phyloP scores from a whole-genome alignment of 1,140 invertebrate genomes.

The Heliconius congener region DNA sequence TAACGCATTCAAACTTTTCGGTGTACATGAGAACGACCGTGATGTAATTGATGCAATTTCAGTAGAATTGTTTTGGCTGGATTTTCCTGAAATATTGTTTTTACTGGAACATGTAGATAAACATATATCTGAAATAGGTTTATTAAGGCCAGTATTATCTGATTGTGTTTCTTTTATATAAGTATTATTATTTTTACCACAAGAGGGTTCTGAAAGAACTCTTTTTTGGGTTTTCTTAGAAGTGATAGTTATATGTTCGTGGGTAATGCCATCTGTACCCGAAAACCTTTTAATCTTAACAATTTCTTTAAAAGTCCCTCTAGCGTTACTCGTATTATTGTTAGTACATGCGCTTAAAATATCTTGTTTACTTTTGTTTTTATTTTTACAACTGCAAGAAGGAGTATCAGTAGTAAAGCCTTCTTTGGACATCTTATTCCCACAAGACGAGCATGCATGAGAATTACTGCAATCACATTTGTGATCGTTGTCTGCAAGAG shows the following conservation, averaged over 20 bases:
- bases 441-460: constrained; percentile 1
- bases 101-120: neutral
- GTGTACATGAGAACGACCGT: neutral
- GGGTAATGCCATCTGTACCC: constrained; percentile 46
- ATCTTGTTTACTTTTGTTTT: constrained; percentile 19
- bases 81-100: neutral
- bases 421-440: neutral
- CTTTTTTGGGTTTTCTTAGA: constrained; percentile 45
- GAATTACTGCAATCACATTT: neutral
- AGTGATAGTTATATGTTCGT: constrained; percentile 48
- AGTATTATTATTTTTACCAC: neutral
- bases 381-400: constrained; percentile 13
- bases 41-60: neutral
- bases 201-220: neutral
- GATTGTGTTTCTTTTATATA: constrained; percentile 12
- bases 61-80: neutral
- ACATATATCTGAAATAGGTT: neutral
- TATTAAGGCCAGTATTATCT: neutral
- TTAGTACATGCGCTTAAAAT: neutral
- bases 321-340: neutral
- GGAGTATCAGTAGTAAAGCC: neutral
- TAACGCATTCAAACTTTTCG: neutral
- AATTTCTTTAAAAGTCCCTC: constrained; percentile 41
- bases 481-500: neutral
- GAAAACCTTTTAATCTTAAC: constrained; percentile 39